These are phyloP conservation scores for Phocoena sinus DNA, from an alignment of 2,113 vertebrate genomes.

Conservation along the genomic window DNA sequence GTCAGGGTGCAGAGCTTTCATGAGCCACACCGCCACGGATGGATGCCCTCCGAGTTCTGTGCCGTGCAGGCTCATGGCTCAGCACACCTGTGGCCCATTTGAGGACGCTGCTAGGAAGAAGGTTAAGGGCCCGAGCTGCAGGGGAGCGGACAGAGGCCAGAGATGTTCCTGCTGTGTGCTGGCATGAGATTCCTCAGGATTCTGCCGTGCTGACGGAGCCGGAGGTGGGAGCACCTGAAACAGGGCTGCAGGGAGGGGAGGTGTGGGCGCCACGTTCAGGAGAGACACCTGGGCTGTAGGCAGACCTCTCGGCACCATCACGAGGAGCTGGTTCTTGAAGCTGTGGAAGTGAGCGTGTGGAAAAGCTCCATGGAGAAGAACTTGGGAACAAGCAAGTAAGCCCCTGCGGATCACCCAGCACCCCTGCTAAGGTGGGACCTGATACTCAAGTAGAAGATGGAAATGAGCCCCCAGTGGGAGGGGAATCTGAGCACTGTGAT, in stretches of 20 bases:
- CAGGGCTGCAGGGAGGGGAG: neutral
- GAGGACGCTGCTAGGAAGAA: neutral
- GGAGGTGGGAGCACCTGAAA: neutral
- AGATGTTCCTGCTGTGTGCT: neutral
- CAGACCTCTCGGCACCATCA: neutral
- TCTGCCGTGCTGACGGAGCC: neutral
- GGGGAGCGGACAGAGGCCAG: neutral
- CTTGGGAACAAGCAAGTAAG: neutral
- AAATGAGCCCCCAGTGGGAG: neutral
- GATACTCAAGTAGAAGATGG: neutral
- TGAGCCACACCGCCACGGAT: neutral
- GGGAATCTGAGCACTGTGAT: neutral
- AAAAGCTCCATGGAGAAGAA: neutral
- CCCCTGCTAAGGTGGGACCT: neutral
- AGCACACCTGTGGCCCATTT: rapidly evolving
- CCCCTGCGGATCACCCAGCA: neutral
- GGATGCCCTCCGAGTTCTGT: neutral
- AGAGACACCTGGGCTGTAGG: neutral
- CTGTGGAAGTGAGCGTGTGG: no score
- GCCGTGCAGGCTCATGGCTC: neutral
- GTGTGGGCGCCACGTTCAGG: rapidly evolving
- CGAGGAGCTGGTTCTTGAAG: neutral
- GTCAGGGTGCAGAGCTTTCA: neutral
- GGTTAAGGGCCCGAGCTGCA: neutral
- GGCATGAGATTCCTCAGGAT: neutral